Evolutionary conservation across 2,113 vertebrate genomes (phyloP).

Genomic region (Apeltes quadracus): DNA sequence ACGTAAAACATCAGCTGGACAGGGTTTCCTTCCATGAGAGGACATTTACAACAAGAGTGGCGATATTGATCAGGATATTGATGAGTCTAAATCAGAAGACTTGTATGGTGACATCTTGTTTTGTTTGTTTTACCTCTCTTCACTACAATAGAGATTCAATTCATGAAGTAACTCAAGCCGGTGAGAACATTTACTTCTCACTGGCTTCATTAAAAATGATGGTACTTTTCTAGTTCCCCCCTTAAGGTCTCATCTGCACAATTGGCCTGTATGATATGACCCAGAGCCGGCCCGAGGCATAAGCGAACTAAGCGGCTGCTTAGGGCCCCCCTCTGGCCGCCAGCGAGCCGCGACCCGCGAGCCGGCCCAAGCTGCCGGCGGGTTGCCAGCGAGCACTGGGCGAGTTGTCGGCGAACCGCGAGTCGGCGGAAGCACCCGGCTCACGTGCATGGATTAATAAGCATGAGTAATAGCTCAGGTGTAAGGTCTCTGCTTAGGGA

Average conservation of each 20-base stretch:
- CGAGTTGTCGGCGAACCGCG: too few species aligned
- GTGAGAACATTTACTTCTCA: background rate
- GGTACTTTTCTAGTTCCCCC: background rate
- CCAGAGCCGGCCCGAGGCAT: too few species aligned
- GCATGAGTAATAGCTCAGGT: too few species aligned
- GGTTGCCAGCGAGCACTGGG: too few species aligned
- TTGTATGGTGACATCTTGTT: background rate
- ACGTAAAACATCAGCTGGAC: slow-evolving; percentile 15
- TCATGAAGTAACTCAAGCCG: background rate
- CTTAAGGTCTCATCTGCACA: slow-evolving; percentile 11
- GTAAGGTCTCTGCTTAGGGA: too few species aligned
- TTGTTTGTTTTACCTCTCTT: background rate
- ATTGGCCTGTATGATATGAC: slow-evolving; percentile 31
- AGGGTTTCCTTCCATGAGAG: background rate
- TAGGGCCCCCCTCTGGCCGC: too few species aligned
- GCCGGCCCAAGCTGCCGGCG: too few species aligned
- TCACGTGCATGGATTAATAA: too few species aligned
- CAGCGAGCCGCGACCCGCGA: too few species aligned
- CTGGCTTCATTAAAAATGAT: background rate
- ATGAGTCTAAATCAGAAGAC: slow-evolving; percentile 6
- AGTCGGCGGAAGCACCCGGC: too few species aligned
- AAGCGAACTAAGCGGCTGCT: too few species aligned
- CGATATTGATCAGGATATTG: background rate
- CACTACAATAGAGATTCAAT: background rate
- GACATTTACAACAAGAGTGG: slow-evolving; percentile 16